Evolutionary conservation across 2,888 invertebrate genomes (phyloP).

Genomic region (Stictocephala bisonia): DNA sequence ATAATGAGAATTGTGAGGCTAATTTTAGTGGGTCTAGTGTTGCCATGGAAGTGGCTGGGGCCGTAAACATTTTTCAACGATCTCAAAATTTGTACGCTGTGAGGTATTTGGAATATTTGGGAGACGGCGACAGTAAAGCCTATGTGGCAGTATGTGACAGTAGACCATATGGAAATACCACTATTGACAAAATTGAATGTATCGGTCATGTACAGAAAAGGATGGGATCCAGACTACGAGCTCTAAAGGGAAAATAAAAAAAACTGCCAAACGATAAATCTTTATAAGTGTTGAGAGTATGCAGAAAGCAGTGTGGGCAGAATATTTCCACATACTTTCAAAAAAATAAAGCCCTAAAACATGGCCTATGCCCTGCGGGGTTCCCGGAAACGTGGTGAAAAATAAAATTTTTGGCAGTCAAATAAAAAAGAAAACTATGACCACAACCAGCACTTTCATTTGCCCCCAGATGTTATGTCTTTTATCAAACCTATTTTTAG

Average conservation of each 20-base stretch:
- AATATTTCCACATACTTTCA: constrained; percentile 49
- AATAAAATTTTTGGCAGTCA: constrained; percentile 44
- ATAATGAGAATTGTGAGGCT: constrained; percentile 47
- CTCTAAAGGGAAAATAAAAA: constrained; percentile 15
- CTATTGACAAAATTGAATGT: constrained; percentile 40
- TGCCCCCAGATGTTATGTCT: constrained; percentile 38
- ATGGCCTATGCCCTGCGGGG: constrained; percentile 55
- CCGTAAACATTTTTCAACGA: constrained; percentile 44
- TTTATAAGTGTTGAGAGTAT: constrained; percentile 26
- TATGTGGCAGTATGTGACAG: constrained; percentile 44
- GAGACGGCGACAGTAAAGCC: constrained; percentile 37
- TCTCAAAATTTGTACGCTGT: constrained; percentile 44
- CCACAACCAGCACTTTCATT: constrained; percentile 40
- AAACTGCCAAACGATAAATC: constrained; percentile 14
- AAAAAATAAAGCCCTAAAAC: constrained; percentile 50
- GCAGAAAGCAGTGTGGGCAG: constrained; percentile 35
- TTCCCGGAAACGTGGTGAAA: constrained; percentile 58
- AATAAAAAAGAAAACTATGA: constrained; percentile 30
- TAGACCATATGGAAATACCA: constrained; percentile 33
- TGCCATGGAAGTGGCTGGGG: constrained; percentile 52
- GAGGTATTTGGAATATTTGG: constrained; percentile 44
- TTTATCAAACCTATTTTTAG: constrained; percentile 43
- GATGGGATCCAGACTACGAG: constrained; percentile 27
- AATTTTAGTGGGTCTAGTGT: constrained; percentile 51
- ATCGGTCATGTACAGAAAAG: constrained; percentile 32